These are phyloP conservation scores for Theretra japonica DNA, from an alignment of 2,888 invertebrate species.

Conservation along the genomic window DNA sequence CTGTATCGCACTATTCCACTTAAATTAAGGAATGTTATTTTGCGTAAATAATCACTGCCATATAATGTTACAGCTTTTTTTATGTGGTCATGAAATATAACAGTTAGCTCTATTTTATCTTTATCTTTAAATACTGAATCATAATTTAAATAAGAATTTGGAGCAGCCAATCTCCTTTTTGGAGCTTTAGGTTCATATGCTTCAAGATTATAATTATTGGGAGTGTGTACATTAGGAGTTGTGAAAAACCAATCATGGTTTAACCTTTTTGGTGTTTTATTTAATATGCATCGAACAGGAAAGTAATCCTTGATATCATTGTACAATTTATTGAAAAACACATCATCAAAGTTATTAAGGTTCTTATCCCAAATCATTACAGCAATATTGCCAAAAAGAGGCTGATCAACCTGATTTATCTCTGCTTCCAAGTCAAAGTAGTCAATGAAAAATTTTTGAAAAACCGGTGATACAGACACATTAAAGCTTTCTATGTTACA, in stretches of 20 bases:
- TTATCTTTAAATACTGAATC: conserved; percentile 59
- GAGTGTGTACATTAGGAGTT: conserved; percentile 38
- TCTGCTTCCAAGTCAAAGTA: conserved; percentile 50
- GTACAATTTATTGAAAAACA: conserved; percentile 60
- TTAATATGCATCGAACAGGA: conserved; percentile 47
- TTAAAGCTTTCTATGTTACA: conserved; percentile 38
- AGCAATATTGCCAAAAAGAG: conserved; percentile 51
- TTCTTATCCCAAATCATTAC: conserved; percentile 66
- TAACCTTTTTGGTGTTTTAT: conserved; percentile 38
- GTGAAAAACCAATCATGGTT: conserved; percentile 58
- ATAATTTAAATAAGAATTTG: conserved; percentile 57
- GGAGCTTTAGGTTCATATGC: conserved; percentile 41
- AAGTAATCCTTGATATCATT: conserved; percentile 55
- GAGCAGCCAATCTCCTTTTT: conserved; percentile 52
- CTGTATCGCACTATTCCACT: conserved; percentile 56
- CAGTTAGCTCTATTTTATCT: conserved; percentile 50
- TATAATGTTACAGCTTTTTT: conserved; percentile 54
- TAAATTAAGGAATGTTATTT: conserved; percentile 69
- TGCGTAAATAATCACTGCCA: conserved; percentile 58
- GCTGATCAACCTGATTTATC: conserved; percentile 40
- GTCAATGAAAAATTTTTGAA: conserved; percentile 57
- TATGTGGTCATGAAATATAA: conserved; percentile 51
- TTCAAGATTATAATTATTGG: conserved; percentile 30
- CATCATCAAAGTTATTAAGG: conserved; percentile 56
- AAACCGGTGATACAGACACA: conserved; percentile 54